Conservation (phyloP, 2,888 invertebrate genomes). For the Itoplectis maculator region DNA sequence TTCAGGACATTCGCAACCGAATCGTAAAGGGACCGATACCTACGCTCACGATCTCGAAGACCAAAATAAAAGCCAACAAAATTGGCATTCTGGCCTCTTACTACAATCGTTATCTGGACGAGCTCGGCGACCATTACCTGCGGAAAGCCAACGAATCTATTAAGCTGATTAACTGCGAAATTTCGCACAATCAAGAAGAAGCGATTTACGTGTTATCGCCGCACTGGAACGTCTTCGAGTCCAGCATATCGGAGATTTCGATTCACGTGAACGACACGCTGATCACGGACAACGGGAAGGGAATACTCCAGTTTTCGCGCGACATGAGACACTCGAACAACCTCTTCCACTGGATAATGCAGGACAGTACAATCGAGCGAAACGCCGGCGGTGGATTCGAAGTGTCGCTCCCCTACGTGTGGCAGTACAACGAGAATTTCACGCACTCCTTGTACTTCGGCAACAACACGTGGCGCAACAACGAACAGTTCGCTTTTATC, state of each 20-base stretch:
- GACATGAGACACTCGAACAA: conserved; percentile 98
- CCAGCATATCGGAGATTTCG: conserved; percentile 95
- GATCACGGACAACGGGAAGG: conserved; percentile 94
- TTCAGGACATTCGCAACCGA: conserved; percentile 89
- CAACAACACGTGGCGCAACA: conserved; percentile 95
- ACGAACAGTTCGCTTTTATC: conserved; percentile 92
- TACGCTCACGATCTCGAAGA: conserved; percentile 89
- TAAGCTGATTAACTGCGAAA: conserved; percentile 91
- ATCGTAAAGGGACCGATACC: conserved; percentile 93
- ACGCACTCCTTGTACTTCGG: conserved; percentile 95
- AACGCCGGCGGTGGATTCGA: conserved; percentile 95
- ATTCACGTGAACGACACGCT: conserved; percentile 94
- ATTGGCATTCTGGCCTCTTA: conserved; percentile 93
- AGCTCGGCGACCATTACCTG: conserved; percentile 93
- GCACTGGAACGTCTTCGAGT: conserved; percentile 93
- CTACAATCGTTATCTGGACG: conserved; percentile 95
- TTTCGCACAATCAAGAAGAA: conserved; percentile 92
- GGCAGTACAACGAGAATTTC: conserved; percentile 97
- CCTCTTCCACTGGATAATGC: conserved; percentile 96
- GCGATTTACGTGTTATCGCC: conserved; percentile 94
- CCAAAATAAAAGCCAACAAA: conserved; percentile 92
- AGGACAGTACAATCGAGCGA: conserved; percentile 93
- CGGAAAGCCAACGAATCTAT: conserved; percentile 95
- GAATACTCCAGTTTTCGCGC: conserved; percentile 95
- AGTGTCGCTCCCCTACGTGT: conserved; percentile 95